Base-by-base conservation (phyloP, 2,797 vertebrate species). In the Phoebastria nigripes region DNA sequence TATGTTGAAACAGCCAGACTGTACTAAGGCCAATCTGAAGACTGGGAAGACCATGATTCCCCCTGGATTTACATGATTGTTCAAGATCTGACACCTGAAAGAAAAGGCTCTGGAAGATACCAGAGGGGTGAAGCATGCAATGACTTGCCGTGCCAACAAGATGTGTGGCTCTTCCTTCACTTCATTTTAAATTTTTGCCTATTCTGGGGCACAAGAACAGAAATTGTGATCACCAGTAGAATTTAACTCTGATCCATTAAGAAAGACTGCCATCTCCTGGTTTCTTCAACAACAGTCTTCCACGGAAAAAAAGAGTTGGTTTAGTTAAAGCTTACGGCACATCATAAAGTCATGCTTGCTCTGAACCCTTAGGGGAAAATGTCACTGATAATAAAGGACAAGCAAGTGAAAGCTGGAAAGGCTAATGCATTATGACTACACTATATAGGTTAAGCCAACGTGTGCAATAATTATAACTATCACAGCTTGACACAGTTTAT, bases 211-310 rank as follows among this genome's bases (percentile, higher is more conserved):
- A 61, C 56, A 72, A 31, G 44, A 66, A 72, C 33, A 47, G 51
- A 62, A 90, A 63, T 9, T 29, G 28, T 49, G 55, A 56, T 24
- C 8, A 18, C 4, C 6, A 63, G 31, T 19, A 24, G 24, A n/a
- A 12, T 93, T 74, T 71, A n/a, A n/a, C 33, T 7, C 8, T 42
- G 55, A 84, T 97, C 62, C 55, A 24, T 97, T 98, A 94, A 95
- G 93, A 97, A 97, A 98, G 91, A 97, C 79, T 96, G 97, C 98
- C 98, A 98, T 91, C 98, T 98, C 83, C 94, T 91, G 98, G 84
- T 28, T 74, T 83, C n/a, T 66, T 69, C 44, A 28, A 66, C 35
- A 82, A 44, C 26, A 41, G 8, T 2, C 28, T 65, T 78, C 39
- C 10, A 35, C 0, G 4, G 44, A 54, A 61, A 66, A 71, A 87